Base-by-base conservation (phyloP, 2,113 vertebrate species). In the Labrus mixtus region DNA sequence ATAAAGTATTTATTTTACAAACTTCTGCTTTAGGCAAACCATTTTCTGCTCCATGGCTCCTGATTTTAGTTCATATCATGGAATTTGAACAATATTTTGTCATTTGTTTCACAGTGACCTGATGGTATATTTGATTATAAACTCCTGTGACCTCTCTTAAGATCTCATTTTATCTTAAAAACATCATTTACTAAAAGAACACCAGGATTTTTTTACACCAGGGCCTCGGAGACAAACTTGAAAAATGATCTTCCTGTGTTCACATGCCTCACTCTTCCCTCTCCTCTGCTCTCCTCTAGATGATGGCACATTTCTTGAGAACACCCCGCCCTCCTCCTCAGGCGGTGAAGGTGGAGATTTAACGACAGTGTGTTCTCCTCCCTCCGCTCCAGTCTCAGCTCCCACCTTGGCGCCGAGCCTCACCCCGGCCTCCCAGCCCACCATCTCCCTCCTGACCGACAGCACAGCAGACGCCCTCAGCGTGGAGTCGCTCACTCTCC, bases 361-460 rank as follows among this genome's bases (percentile, higher is more conserved):
- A 72, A 68, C 12, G 1, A 6, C 29, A 2, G 62, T 70, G 17
- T 73, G 83, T 29, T 87, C 79, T 43, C 3, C 77, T 70, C 54
- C 81, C 11, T 29, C 68, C 41, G 68, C 79, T 22, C 94, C 95
- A 61, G 63, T 43, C 22, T 5, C 60, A 0, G 82, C 91, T 1
- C 83, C 89, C 0, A 90, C 92, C 51, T 86, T 98, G 83, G 96
- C 97, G 10, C 98, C 98, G n/a, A 99, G 97, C 93, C 95, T 99
- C 87, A 96, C 95, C 59, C 98, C 97, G 0, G 93, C 97, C 1
- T 95, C 94, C 68, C 98, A 99, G 92, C 98, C 98, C 79, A 96
- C 95, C 16, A 97, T 99, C 91, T 99, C 98, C 23, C 93, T 99
- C 66, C 94, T 99, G 78, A 96, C 95, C 0, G 95, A 96, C 80